Percentiles rank a stretch among this genome's conserved stretches.
These are phyloP conservation scores for Xiphophorus maculatus DNA, from an alignment of 2,113 vertebrate genomes.

Conservation along the genomic window DNA sequence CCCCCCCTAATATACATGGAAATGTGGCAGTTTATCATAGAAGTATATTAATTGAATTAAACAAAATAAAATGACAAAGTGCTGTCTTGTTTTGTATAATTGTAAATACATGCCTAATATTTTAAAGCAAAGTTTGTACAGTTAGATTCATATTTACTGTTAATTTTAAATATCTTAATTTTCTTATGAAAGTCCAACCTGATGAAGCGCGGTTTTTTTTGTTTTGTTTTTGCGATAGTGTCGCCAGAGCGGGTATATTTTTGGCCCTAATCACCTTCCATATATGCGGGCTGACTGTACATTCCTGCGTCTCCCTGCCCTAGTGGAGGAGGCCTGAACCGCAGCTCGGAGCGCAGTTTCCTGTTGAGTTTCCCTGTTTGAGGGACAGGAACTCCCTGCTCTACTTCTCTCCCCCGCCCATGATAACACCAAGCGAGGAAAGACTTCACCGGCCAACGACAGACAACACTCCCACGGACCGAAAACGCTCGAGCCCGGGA, in stretches of 20 bases:
- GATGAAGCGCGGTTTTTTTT: no score
- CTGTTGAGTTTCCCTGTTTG: constrained; percentile 78
- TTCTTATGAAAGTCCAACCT: no score
- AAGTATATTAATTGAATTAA: no score
- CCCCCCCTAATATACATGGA: no score
- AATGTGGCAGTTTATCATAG: no score
- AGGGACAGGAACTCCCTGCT: constrained; percentile 80
- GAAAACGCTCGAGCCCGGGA: not conserved
- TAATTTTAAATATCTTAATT: no score
- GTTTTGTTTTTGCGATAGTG: not conserved
- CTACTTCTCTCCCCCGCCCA: constrained; percentile 63
- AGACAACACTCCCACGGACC: not conserved
- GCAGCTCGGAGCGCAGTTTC: constrained; percentile 64
- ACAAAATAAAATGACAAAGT: no score
- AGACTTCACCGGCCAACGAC: constrained; percentile 45
- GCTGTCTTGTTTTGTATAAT: no score
- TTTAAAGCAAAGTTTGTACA: no score
- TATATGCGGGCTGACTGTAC: constrained; percentile 6
- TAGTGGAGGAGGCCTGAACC: constrained; percentile 46
- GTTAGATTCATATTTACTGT: no score
- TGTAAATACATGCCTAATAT: no score
- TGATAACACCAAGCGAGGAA: constrained; percentile 52
- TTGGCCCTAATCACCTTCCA: constrained; percentile 3
- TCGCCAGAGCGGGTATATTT: not conserved
- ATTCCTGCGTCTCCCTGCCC: constrained; percentile 59